Percentiles rank a stretch among this genome's conserved stretches.
Conservation (phyloP, 2,113 vertebrate species). For the Dinomys branickii region DNA sequence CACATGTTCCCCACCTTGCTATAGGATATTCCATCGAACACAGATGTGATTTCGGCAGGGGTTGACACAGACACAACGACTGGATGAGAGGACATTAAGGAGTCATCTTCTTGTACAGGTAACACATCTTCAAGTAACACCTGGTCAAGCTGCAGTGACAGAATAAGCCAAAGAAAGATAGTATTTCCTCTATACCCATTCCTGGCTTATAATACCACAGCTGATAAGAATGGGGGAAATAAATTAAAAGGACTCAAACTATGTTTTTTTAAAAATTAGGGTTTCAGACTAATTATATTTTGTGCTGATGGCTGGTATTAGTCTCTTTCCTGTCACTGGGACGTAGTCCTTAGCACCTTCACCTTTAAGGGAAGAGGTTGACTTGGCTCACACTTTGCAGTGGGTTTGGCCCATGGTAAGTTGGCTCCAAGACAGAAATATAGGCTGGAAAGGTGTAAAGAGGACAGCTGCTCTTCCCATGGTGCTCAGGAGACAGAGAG, state of each 20-base stretch:
- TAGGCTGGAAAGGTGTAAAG: not conserved
- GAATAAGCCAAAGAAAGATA: not conserved
- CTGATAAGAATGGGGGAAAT: not conserved
- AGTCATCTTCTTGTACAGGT: constrained; percentile 94
- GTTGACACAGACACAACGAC: constrained; percentile 92
- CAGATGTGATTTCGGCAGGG: constrained; percentile 97
- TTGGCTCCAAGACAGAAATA: not conserved
- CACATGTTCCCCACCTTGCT: constrained; percentile 90
- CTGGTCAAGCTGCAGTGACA: constrained; percentile 90
- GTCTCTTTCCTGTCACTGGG: not conserved
- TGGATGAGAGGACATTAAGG: constrained; percentile 94
- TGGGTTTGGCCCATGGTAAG: not conserved
- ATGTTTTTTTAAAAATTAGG: not conserved
- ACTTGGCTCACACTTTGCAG: not conserved
- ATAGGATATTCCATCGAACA: constrained; percentile 97
- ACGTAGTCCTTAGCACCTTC: not conserved
- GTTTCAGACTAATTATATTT: not conserved
- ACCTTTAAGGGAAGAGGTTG: not conserved
- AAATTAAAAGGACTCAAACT: not conserved
- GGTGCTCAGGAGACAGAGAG: not conserved
- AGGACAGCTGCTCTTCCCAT: not conserved
- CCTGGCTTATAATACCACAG: not conserved
- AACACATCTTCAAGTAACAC: constrained; percentile 93
- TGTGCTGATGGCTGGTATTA: not conserved
- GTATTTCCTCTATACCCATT: not conserved